Percentiles rank a stretch among this genome's conserved stretches.
Evolutionary conservation across 1,140 invertebrate species (phyloP).

Genomic region (Bombus cullumanus): DNA sequence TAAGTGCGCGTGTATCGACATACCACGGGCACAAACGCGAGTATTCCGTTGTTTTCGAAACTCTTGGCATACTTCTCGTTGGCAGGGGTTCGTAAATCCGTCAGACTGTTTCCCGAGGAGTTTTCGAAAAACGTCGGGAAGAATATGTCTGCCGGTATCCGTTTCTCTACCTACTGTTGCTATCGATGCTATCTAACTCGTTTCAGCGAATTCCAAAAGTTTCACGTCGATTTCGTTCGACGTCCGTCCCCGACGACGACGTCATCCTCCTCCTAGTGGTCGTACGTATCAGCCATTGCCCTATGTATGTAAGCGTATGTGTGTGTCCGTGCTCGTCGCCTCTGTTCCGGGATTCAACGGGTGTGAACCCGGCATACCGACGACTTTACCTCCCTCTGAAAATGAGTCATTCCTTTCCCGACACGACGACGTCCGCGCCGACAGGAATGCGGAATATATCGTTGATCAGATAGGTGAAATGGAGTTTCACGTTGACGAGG

Average conservation of each 20-base stretch:
- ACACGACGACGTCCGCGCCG: constrained; percentile 31
- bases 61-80: constrained; percentile 24
- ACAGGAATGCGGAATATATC: constrained; percentile 50
- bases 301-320: no score
- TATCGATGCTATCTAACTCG: constrained; percentile 48
- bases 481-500: constrained; percentile 46
- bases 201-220: constrained; percentile 56
- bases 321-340: background rate
- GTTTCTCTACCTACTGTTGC: background rate
- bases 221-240: constrained; percentile 51
- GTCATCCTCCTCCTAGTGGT: background rate
- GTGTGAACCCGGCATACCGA: constrained; percentile 55
- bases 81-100: constrained; percentile 62
- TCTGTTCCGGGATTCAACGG: constrained; percentile 49
- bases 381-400: constrained; percentile 1
- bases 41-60: constrained; percentile 65
- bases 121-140: constrained; percentile 49
- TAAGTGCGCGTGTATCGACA: constrained; percentile 18
- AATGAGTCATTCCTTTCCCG: constrained; percentile 45
- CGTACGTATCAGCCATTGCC: no score
- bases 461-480: constrained; percentile 46
- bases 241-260: constrained; percentile 13
- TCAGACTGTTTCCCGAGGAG: constrained; percentile 43
- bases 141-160: constrained; percentile 57
- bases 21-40: background rate